These are phyloP conservation scores for Hyles vespertilio DNA, from an alignment of 1,140 invertebrate genomes.

Conservation along the genomic window DNA sequence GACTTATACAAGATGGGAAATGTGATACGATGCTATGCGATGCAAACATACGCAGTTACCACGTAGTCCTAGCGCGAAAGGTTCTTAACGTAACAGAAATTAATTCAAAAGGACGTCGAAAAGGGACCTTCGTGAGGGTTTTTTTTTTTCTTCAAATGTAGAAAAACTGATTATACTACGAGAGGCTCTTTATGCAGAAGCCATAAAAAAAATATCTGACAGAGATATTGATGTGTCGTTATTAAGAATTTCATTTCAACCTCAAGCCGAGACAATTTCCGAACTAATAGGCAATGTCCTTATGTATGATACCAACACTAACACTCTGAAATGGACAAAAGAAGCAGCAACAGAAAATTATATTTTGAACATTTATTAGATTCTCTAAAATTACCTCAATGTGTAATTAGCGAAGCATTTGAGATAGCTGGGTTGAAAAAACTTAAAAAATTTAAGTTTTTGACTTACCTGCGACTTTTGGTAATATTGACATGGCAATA, in stretches of 20 bases:
- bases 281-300: background rate
- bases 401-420: constrained; percentile 1
- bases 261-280: background rate
- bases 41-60: constrained; percentile 4
- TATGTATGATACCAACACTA: constrained; percentile 6
- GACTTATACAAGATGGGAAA: constrained; percentile 4
- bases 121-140: constrained; percentile 4
- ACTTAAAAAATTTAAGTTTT: background rate
- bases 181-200: background rate
- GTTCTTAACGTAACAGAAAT: constrained; percentile 7
- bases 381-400: background rate
- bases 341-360: constrained; percentile 1
- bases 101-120: background rate
- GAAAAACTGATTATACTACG: background rate
- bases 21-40: constrained; percentile 1
- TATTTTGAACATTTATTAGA: background rate
- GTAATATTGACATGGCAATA: constrained; percentile 10
- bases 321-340: constrained; percentile 1
- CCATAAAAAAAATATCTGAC: background rate
- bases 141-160: constrained; percentile 9
- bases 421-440: background rate
- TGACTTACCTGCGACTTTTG: constrained; percentile 13
- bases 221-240: background rate
- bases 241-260: background rate
- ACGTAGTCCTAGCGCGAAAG: constrained; percentile 11